These are phyloP conservation scores for Bombus fervidus DNA, from an alignment of 1,140 invertebrate genomes.

Conservation along the genomic window DNA sequence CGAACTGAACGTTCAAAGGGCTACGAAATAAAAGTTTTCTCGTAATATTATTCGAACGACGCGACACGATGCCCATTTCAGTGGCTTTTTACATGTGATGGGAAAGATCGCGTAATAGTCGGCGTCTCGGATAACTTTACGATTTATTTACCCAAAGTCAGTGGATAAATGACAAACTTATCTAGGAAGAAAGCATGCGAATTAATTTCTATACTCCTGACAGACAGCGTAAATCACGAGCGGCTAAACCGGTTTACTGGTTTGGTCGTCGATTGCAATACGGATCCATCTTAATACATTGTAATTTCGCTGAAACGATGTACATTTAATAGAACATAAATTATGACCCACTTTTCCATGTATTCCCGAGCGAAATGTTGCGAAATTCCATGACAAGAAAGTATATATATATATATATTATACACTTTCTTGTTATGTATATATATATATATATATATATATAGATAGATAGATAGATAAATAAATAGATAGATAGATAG, in stretches of 20 bases:
- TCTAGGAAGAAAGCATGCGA: not conserved
- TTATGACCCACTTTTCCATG: not conserved
- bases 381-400: not conserved
- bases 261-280: not conserved
- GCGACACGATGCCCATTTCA: no score
- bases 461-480: no score
- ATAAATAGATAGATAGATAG: no score
- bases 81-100: no score
- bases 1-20: no score
- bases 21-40: no score
- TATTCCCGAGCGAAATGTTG: not conserved
- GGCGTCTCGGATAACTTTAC: not conserved
- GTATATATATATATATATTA: no score
- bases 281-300: not conserved
- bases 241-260: not conserved
- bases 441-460: no score
- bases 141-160: not conserved
- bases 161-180: not conserved
- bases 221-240: not conserved
- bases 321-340: not conserved
- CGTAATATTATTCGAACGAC: no score
- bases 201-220: not conserved
- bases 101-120: fast-evolving
- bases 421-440: no score
- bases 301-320: no score